Conservation (phyloP, 2,113 vertebrate genomes). For the Narcine bancroftii region DNA sequence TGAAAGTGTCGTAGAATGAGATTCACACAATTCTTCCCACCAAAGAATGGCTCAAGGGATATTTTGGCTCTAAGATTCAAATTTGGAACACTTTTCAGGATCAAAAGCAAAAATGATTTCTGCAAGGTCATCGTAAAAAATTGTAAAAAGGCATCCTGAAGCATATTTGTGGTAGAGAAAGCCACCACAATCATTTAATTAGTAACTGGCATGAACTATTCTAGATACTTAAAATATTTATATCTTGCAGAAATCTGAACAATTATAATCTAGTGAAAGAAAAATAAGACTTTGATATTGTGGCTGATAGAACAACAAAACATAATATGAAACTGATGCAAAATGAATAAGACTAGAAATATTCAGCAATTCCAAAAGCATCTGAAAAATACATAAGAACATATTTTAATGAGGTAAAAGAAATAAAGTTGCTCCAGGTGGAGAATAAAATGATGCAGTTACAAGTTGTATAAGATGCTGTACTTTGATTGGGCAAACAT, state of each 20-base stretch:
- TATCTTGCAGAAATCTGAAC: neutral
- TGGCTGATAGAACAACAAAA: neutral
- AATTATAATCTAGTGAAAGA: neutral
- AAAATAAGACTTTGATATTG: neutral
- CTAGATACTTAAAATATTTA: neutral
- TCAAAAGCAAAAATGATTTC: slow-evolving; percentile 38
- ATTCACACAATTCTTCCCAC: neutral
- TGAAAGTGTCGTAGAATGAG: neutral
- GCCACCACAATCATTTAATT: neutral
- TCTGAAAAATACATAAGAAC: neutral
- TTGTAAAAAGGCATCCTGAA: neutral
- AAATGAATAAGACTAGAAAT: neutral
- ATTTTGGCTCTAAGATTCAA: neutral
- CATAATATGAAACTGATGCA: too few relatives aligned
- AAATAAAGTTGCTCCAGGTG: neutral
- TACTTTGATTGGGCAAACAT: neutral
- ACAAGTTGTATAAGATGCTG: neutral
- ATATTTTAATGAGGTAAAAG: neutral
- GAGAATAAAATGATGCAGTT: neutral
- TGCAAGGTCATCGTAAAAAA: neutral
- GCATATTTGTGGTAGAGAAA: neutral
- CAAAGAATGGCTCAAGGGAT: neutral
- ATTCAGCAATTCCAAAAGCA: neutral
- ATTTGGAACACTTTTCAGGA: slow-evolving; percentile 34
- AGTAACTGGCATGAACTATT: slow-evolving; percentile 42